Evolutionary conservation across 2,797 vertebrate genomes (phyloP).

Genomic region (Glossophaga mutica): DNA sequence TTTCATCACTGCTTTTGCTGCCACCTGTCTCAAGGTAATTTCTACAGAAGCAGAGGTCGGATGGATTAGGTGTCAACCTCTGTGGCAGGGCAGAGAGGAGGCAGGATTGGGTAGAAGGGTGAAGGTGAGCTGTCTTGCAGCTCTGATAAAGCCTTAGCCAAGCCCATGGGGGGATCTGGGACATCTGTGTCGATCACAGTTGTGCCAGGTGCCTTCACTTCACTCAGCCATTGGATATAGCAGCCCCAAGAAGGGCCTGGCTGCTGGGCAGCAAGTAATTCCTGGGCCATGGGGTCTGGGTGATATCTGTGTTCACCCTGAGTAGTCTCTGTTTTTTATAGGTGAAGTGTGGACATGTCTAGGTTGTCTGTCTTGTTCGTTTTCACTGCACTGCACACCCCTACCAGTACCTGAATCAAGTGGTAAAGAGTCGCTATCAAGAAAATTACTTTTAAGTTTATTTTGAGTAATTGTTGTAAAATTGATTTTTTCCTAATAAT

Average conservation of each 20-base stretch:
- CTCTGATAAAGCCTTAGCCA: neutral
- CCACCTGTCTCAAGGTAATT: neutral
- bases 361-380: neutral
- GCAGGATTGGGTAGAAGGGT: neutral
- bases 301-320: too few species aligned
- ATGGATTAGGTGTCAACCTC: neutral
- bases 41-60: neutral
- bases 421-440: neutral
- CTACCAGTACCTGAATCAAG: neutral
- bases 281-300: neutral
- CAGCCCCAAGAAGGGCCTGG: neutral
- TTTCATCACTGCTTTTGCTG: neutral
- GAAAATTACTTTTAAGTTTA: neutral
- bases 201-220: neutral
- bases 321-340: accelerated
- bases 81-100: neutral
- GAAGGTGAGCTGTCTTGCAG: neutral
- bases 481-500: neutral
- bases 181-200: neutral
- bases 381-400: accelerated
- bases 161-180: neutral
- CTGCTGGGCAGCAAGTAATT: neutral
- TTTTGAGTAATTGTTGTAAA: neutral
- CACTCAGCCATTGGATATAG: accelerated
- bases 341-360: neutral